A percentile compares a stretch with the other conserved stretches of the same genome.
Evolutionary conservation across 2,797 vertebrate species (phyloP).

Genomic region (Acipenser transmontanus): DNA sequence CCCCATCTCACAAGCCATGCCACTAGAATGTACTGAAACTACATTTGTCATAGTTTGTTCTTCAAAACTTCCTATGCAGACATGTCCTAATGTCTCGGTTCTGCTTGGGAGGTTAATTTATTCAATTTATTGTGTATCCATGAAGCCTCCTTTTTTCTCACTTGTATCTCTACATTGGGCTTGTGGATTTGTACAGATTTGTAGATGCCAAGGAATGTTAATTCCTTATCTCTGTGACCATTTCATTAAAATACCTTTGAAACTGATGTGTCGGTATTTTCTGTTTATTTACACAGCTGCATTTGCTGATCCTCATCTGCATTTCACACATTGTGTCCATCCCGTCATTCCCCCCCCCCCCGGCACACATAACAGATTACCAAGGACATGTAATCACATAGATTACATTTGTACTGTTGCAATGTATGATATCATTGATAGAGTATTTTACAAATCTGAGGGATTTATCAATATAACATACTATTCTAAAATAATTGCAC

Average conservation of each 20-base stretch:
- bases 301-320: not conserved
- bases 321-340: not conserved
- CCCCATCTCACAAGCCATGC: not conserved
- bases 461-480: too few species aligned
- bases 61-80: too few species aligned
- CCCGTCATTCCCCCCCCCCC: too few species aligned
- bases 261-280: not conserved
- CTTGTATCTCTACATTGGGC: not conserved
- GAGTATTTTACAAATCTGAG: too few species aligned
- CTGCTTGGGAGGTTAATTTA: not conserved
- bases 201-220: not conserved
- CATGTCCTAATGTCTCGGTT: not conserved
- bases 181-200: not conserved
- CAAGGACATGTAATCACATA: not conserved
- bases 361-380: not conserved
- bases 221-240: slow-evolving; percentile 3
- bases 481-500: too few species aligned
- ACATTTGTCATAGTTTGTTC: not conserved
- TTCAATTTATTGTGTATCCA: not conserved
- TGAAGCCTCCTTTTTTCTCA: not conserved
- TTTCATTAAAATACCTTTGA: not conserved
- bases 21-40: not conserved
- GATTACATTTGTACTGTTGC: not conserved
- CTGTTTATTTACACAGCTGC: not conserved
- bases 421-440: too few species aligned